Base-by-base conservation (phyloP, 2,888 invertebrate genomes). In the Limnephilus marmoratus region DNA sequence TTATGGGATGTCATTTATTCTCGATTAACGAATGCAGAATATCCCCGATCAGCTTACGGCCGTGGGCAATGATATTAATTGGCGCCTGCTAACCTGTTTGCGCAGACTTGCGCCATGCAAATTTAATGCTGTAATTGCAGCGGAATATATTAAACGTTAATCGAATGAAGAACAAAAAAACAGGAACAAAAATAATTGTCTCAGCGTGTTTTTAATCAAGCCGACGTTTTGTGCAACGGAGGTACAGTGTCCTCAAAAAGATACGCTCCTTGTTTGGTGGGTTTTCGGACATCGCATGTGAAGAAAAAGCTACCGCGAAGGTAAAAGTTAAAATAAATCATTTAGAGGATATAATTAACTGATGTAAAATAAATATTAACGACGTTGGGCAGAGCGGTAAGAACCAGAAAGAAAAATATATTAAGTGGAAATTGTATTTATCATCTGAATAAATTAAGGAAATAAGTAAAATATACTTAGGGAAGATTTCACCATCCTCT, bases 91-190 rank as follows among this genome's bases (percentile, higher is more conserved):
- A 45, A 86, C 86, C 86, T 29, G 86, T 86, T 86, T 45, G 15
- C 13, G 49, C 86, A 86, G 86, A 86, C 86, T 45, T 86, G 86
- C 45, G 45, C 45, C 85, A 86, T 86, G 86, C 86, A 86, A 86
- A 85, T 53, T 53, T 53, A 53, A 86, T 86, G 86, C 7, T 45
- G 29, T 86, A 86, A 86, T 86, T 49, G 86, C 86, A 86, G 49
- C n/a, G 45, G 83, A 83, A 83, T 83, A 83, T 37, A 83, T 83
- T 83, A 83, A 83, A 83, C 24, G 37, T 37, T 83, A 83, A 83
- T 83, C 83, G 31, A 83, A 83, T 37, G 83, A 83, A 83, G 37
- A 41, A 83, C 24, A 83, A 83, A 37, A 82, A 83, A 83, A 83
- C 45, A n/a, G 83, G 83, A 24, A 37, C 24, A 34, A 82, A 82